Evolutionary conservation across 2,113 vertebrate genomes (phyloP), one percentile per base, ranked within the genome.

Genomic region (Oryzias melastigma): DNA sequence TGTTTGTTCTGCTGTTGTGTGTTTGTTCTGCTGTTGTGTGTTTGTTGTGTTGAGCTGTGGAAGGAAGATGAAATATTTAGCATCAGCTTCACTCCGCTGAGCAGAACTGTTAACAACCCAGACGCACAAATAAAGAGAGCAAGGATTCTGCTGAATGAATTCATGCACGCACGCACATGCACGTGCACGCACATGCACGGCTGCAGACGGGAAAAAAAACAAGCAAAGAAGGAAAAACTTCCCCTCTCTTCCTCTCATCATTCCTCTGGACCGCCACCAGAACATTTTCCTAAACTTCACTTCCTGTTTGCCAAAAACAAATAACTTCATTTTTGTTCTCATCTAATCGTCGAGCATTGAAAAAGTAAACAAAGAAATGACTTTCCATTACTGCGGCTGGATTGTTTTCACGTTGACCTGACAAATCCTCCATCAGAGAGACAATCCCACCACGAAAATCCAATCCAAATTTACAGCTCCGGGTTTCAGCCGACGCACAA

Each of bases 41-140:
- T 22, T 22, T 12, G 58, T 47, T 63, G 53, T 29, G 51, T 58
- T 51, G 61, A 52, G 55, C 71, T 58, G 62, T 65, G 57, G 25
- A 77, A 42, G 35, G 65, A 61, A 58, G 66, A 85, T 87, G 73
- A 90, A 90, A 91, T 87, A 89, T 88, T 89, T 71, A 90, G 59
- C 84, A 84, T 89, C 85, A 81, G 76, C 73, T 75, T 73, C 80
- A 81, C 79, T 81, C 65, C 83, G 71, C 65, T 73, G 85, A 80
- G 58, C 83, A 77, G 82, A 71, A 71, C 80, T 85, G 81, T 85
- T 88, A 87, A 71, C 77, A 64, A 63, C 60, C 19, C 62, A 68
- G 55, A 49, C 42, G 68, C 76, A 73, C 53, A 24, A 58, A 54
- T 66, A 59, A 6, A 20, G 19, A 71, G 53, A 64, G 56, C 19